A percentile compares a stretch with the other conserved stretches of the same genome.
Evolutionary conservation across 2,797 vertebrate species (phyloP).

Genomic region (Triplophysa yarkandensis): DNA sequence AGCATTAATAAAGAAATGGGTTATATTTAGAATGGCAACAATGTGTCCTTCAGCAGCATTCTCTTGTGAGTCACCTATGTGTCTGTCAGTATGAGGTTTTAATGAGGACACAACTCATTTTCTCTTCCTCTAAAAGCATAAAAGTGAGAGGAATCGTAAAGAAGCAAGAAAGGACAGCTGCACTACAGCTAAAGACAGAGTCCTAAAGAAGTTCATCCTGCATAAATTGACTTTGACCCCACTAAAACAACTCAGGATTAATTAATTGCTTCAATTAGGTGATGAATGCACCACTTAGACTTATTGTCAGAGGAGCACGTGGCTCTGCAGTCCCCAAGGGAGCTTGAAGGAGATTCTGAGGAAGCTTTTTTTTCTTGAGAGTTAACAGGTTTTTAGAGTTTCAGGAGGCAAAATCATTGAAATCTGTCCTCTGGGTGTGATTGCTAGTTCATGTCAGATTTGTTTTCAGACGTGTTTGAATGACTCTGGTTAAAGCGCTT

Average conservation of each 20-base stretch:
- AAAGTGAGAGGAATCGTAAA: slow-evolving; percentile 50
- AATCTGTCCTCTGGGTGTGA: slow-evolving; percentile 46
- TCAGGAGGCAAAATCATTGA: slow-evolving; percentile 47
- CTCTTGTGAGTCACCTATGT: not conserved
- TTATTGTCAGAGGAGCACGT: slow-evolving; percentile 58
- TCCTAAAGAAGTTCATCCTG: slow-evolving; percentile 57
- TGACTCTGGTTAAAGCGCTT: slow-evolving; percentile 32
- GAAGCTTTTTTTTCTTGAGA: slow-evolving; percentile 26
- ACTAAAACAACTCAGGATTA: slow-evolving; percentile 58
- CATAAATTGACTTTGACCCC: slow-evolving; percentile 62
- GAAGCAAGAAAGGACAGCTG: slow-evolving; percentile 45
- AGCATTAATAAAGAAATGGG: not conserved
- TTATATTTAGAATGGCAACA: not conserved
- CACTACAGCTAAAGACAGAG: slow-evolving; percentile 50
- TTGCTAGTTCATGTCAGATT: slow-evolving; percentile 34
- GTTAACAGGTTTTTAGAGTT: slow-evolving; percentile 36
- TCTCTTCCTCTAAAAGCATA: slow-evolving; percentile 27
- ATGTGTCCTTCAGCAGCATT: not conserved
- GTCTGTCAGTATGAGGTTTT: slow-evolving; percentile 23
- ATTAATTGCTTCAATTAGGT: slow-evolving; percentile 69
- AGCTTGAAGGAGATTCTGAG: slow-evolving; percentile 42
- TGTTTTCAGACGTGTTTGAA: slow-evolving; percentile 41
- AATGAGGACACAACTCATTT: slow-evolving; percentile 43
- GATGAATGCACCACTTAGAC: slow-evolving; percentile 69
- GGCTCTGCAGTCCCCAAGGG: slow-evolving; percentile 49